phyloP scores from a whole-genome alignment of 2,888 invertebrate species.

The Trissolcus japonicus region DNA sequence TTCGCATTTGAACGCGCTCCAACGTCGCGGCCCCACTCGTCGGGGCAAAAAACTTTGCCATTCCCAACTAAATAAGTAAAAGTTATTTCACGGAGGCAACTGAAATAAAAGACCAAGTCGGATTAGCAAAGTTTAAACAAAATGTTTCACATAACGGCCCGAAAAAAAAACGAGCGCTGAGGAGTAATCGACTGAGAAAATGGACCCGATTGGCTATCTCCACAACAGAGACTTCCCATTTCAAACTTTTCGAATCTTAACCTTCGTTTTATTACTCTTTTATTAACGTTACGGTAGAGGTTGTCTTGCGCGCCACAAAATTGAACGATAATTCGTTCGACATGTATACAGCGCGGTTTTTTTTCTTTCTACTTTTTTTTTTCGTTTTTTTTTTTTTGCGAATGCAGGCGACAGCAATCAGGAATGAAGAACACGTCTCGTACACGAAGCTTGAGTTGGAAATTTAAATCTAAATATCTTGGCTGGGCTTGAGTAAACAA shows the following conservation, averaged over 20 bases:
- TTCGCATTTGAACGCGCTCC: conserved; percentile 2
- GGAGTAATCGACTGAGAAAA: conserved; percentile 51
- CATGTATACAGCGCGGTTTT: not conserved
- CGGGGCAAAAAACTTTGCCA: conserved; percentile 22
- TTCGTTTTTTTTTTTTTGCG: not conserved
- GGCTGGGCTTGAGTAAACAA: conserved; percentile 63
- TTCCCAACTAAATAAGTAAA: conserved; percentile 38
- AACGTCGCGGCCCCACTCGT: not conserved
- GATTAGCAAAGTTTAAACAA: conserved; percentile 58
- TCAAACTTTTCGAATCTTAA: conserved; percentile 37
- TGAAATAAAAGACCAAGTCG: conserved; percentile 43
- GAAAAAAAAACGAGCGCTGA: conserved; percentile 2
- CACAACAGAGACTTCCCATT: conserved; percentile 8
- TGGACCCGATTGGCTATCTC: conserved; percentile 44
- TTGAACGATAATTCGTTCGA: conserved; percentile 4
- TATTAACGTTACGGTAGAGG: not conserved
- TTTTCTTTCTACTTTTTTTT: not conserved
- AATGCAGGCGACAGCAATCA: conserved; percentile 40
- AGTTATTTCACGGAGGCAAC: conserved; percentile 29
- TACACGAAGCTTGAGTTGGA: conserved; percentile 52
- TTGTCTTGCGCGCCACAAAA: too few species aligned
- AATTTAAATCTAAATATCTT: conserved; percentile 68
- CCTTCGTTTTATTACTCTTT: conserved; percentile 25
- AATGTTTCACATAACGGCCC: conserved; percentile 27
- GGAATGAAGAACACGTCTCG: conserved; percentile 51